Percentiles rank a stretch among this genome's conserved stretches.
Evolutionary conservation across 2,888 invertebrate genomes (phyloP).

Genomic region (Torymus texanus): DNA sequence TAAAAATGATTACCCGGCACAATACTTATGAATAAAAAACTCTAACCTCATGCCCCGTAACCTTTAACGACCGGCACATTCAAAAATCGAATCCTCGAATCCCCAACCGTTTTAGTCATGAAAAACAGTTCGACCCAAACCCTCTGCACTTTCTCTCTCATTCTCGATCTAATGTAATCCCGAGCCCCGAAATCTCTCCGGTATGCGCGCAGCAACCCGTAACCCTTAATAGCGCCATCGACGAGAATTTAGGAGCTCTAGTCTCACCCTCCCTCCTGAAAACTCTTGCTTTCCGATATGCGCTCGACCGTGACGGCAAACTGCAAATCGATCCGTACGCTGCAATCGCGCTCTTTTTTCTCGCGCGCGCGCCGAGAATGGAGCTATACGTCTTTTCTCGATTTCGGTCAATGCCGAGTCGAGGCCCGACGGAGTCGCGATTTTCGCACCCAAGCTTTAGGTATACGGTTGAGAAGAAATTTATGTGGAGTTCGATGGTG

Average conservation of each 20-base stretch:
- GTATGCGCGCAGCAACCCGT: not conserved
- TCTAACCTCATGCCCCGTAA: too few species aligned
- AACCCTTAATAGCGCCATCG: slow-evolving; percentile 18
- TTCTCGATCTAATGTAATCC: slow-evolving; percentile 8
- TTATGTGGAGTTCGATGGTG: too few species aligned
- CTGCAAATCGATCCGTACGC: slow-evolving; percentile 32
- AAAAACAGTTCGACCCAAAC: too few species aligned
- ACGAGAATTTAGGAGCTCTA: slow-evolving; percentile 12
- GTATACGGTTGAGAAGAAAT: too few species aligned
- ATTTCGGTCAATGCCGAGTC: not conserved
- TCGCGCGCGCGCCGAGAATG: not conserved
- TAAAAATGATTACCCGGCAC: too few species aligned
- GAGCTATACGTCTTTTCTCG: not conserved
- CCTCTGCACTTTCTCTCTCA: too few species aligned
- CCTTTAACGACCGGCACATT: too few species aligned
- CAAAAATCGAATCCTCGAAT: too few species aligned
- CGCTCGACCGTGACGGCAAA: slow-evolving; percentile 13
- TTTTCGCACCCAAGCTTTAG: too few species aligned
- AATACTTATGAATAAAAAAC: too few species aligned
- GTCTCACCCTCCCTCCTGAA: not conserved
- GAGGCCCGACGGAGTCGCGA: too few species aligned
- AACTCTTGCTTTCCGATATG: slow-evolving; percentile 3
- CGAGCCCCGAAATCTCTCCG: not conserved
- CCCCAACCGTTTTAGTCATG: too few species aligned
- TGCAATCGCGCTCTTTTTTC: not conserved